These are phyloP conservation scores for Lepidocyrtoides sp. DNA, from an alignment of 2,888 invertebrate genomes.

Conservation along the genomic window DNA sequence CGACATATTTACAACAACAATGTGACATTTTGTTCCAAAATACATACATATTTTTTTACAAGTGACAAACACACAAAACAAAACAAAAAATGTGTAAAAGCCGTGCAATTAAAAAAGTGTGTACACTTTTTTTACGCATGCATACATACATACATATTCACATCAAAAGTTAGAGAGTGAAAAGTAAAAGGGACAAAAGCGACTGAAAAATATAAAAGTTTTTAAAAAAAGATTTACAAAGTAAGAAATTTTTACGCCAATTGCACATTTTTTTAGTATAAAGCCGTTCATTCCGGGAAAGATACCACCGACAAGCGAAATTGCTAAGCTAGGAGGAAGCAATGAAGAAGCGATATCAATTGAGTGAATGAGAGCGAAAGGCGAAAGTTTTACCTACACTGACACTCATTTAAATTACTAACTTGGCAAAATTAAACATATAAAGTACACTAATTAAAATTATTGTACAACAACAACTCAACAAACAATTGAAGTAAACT, in stretches of 20 bases:
- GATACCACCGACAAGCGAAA: no score
- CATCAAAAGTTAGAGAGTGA: not conserved
- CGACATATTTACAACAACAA: constrained; percentile 15
- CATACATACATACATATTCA: constrained; percentile 5
- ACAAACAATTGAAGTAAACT: not conserved
- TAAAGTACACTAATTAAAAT: no score
- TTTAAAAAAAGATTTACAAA: not conserved
- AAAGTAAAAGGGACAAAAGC: not conserved
- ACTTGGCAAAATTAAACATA: no score
- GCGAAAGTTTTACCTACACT: no score
- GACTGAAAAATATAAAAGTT: not conserved
- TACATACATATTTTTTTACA: constrained; percentile 27
- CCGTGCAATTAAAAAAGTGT: not conserved
- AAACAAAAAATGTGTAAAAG: not conserved
- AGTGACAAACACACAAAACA: not conserved
- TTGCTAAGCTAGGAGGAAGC: no score
- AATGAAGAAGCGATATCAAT: no score
- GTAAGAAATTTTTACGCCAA: not conserved
- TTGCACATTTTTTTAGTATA: not conserved
- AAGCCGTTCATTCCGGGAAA: no score
- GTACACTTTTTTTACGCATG: not conserved
- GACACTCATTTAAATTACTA: no score
- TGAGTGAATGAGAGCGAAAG: no score
- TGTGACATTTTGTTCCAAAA: constrained; percentile 11
- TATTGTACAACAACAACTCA: not conserved